Evolutionary conservation across 1,140 invertebrate genomes (phyloP), one percentile per base, ranked within the genome.

Genomic region (Euwallacea fornicatus): DNA sequence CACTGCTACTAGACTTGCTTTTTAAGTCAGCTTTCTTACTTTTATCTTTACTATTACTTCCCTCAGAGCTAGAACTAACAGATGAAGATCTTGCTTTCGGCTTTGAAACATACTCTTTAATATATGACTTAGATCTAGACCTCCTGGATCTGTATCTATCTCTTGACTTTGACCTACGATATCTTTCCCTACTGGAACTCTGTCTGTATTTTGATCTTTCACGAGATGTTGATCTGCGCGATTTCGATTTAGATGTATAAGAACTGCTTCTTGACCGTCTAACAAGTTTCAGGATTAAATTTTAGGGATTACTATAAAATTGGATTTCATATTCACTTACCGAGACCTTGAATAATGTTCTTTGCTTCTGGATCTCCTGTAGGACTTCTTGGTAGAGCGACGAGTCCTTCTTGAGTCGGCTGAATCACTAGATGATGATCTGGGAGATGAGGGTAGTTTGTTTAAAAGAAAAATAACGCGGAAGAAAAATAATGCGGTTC

Each of bases 361-460:
- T 42, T 47, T 73, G 53, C 71, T 75, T 71, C 71, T 75, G 33
- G 74, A 73, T 64, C 68, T 67, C 15, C 73, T 66, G 53, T 65
- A 72, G 41, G 72, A 71, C 21, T 70, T 68, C 73, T 76, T 77
- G 13, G 58, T 69, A 43, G 69, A 62, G 42, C 68, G 75, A 42
- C 69, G 75, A 15, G 64, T 61, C 58, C 69, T 77, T 73, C 72
- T 71, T 11, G 76, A 76, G 16, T 73, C 72, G 42, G 72, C 71
- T n/a, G 78, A 77, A 64, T 76, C 73, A 60, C 76, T 77, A 42
- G 78, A 79, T 53, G 70, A 77, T 47, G 77, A 78, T 74, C 75
- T 77, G 55, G 42, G 21, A 33, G 21, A 33, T 33, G 21, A 33
- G 21, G 21, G 21, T 33, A 33, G 21, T 33, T 33, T 33, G n/a